phyloP scores from a whole-genome alignment of 2,888 invertebrate genomes.

The Sphecodes monilicornis region DNA sequence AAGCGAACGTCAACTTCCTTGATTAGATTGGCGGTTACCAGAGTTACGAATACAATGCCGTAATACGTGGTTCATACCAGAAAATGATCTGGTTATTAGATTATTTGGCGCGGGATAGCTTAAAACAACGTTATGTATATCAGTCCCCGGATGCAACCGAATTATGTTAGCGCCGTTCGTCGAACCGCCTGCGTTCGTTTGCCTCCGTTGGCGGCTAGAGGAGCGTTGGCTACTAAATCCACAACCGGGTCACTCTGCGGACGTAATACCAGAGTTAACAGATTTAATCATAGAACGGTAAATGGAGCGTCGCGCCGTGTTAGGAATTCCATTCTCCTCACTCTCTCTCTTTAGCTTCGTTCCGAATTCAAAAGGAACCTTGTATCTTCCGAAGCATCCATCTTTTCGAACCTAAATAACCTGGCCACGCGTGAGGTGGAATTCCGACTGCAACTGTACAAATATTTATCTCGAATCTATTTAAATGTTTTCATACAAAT shows the following conservation, averaged over 20 bases:
- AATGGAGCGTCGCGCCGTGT: constrained; percentile 57
- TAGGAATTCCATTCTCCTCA: constrained; percentile 55
- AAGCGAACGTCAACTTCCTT: not conserved
- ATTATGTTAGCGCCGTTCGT: constrained; percentile 17
- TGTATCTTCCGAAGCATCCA: not conserved
- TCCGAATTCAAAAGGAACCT: constrained; percentile 4
- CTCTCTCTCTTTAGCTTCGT: constrained; percentile 25
- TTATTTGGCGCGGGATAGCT: not conserved
- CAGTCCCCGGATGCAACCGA: not conserved
- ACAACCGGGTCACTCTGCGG: constrained; percentile 56
- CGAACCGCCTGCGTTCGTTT: constrained; percentile 15
- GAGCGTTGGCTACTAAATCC: constrained; percentile 49
- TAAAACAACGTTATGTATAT: not conserved
- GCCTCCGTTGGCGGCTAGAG: constrained; percentile 17
- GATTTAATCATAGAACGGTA: constrained; percentile 64
- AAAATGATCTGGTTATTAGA: not conserved
- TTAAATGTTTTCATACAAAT: not conserved
- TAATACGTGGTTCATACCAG: not conserved
- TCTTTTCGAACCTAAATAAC: not conserved
- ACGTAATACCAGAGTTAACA: constrained; percentile 54
- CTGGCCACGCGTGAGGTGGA: not conserved
- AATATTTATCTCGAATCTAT: not conserved
- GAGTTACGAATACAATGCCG: not conserved
- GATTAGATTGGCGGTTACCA: not conserved
- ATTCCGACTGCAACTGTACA: not conserved